Evolutionary conservation across 1,140 invertebrate genomes (phyloP), one percentile per base, ranked within the genome.

Genomic region (Zaprionus vittiger): DNA sequence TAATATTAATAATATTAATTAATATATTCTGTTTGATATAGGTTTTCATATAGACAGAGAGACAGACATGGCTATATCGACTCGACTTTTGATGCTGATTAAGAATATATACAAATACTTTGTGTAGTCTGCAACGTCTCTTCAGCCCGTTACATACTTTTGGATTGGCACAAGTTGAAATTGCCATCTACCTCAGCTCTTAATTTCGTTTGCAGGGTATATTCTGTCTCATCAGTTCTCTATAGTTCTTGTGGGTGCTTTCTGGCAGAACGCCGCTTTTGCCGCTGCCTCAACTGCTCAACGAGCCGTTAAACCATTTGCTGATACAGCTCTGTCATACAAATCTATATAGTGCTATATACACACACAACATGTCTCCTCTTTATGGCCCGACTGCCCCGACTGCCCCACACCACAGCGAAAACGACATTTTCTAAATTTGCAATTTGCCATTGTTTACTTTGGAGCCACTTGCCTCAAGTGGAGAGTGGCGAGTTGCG

Each of bases 301-400:
- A 86, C 83, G 83, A 87, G 77, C 80, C 83, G 71, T 87, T 87
- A 80, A 87, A 87, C 84, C 77, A 83, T 87, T 77, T 87, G 80
- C 70, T 87, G 83, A 83, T 87, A 78, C 59, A 71, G 34, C 62
- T 41, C 37, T 65, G 22, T 54, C 3, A 65, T 52, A 52, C 15
- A 52, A 41, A 62, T 41, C 28, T 20, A 60, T 38, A 68, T 37
- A 37, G 34, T 49, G 20, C n/a, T 65, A 66, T 20, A 55, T 63
- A 52, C 7, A 67, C 26, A 56, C 14, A 66, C 1, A 20, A 26
- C 54, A 60, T 47, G 38, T 60, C 44, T 65, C 52, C 44, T 65
- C 52, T 70, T 71, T 76, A 76, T 76, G 73, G 22, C 64, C 54
- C 24, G 17, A 17, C 20, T 20, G 20, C 20, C 20, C 20, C 63